Conservation (phyloP, 1,140 invertebrate genomes). For the Drosophila setifemur region DNA sequence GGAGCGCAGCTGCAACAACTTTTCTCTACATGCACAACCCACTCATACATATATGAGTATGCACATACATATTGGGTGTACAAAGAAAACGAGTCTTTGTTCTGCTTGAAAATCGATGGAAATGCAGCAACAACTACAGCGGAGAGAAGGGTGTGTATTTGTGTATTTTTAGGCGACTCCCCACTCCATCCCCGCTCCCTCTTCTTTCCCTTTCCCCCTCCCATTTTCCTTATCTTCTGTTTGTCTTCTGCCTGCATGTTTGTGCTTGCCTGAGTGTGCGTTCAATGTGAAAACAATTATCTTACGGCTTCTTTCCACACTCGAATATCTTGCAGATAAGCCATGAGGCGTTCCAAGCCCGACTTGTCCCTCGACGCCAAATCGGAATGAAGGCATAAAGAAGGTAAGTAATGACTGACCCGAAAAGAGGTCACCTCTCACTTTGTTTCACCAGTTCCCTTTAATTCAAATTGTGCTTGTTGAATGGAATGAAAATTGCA, state of each 20-base stretch:
- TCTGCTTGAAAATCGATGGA: constrained; percentile 43
- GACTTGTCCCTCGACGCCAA: background rate
- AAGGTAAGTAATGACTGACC: constrained; percentile 12
- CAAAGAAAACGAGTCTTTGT: constrained; percentile 77
- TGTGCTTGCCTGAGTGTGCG: background rate
- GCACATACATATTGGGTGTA: constrained; percentile 57
- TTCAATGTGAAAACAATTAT: constrained; percentile 21
- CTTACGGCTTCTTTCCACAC: constrained; percentile 3
- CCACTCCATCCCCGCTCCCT: too few relatives aligned
- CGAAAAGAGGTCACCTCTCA: constrained; percentile 1
- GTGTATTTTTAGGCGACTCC: constrained; percentile 70
- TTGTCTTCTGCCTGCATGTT: constrained; percentile 19
- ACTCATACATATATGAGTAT: background rate
- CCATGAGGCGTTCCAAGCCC: background rate
- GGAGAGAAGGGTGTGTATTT: constrained; percentile 68
- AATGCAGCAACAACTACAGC: constrained; percentile 25
- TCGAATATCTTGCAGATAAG: constrained; percentile 28
- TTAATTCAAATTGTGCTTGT: too few relatives aligned
- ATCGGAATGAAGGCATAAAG: background rate
- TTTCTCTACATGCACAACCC: constrained; percentile 57
- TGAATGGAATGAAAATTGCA: too few relatives aligned
- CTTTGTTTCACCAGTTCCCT: background rate
- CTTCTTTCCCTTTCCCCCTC: background rate
- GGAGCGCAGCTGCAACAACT: constrained; percentile 60
- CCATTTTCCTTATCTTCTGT: constrained; percentile 10